Conservation (phyloP, 1,140 invertebrate species). For the Brachionus sp. region DNA sequence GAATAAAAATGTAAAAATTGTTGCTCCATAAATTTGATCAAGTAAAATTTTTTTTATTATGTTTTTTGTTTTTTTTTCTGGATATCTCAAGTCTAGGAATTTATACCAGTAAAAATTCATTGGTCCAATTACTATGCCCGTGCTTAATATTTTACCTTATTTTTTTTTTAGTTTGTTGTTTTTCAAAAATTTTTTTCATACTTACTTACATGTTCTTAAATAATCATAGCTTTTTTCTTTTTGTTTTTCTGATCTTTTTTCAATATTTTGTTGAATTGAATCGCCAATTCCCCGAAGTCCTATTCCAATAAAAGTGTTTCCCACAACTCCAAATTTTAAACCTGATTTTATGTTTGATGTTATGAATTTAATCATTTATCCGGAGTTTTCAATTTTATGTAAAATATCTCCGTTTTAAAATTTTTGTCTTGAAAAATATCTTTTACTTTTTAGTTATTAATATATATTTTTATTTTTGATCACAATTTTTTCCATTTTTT, state of each 20-base stretch:
- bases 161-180: background rate
- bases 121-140: constrained; percentile 47
- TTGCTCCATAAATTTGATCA: constrained; percentile 48
- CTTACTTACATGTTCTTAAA: background rate
- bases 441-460: background rate
- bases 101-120: constrained; percentile 48
- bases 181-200: background rate
- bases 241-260: background rate
- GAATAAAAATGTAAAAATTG: constrained; percentile 47
- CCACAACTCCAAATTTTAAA: constrained; percentile 7
- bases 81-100: constrained; percentile 46
- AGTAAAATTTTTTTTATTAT: constrained; percentile 48
- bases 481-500: too few species aligned
- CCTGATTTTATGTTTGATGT: background rate
- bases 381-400: background rate
- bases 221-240: background rate
- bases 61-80: background rate
- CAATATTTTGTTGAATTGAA: constrained; percentile 38
- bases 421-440: background rate
- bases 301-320: constrained; percentile 22
- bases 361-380: background rate
- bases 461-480: too few species aligned
- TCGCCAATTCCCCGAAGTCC: constrained; percentile 2
- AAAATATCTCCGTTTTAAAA: background rate
- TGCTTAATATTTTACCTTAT: constrained; percentile 45